These are phyloP conservation scores for Sapajus apella DNA, from an alignment of 2,113 vertebrate species.

Conservation along the genomic window DNA sequence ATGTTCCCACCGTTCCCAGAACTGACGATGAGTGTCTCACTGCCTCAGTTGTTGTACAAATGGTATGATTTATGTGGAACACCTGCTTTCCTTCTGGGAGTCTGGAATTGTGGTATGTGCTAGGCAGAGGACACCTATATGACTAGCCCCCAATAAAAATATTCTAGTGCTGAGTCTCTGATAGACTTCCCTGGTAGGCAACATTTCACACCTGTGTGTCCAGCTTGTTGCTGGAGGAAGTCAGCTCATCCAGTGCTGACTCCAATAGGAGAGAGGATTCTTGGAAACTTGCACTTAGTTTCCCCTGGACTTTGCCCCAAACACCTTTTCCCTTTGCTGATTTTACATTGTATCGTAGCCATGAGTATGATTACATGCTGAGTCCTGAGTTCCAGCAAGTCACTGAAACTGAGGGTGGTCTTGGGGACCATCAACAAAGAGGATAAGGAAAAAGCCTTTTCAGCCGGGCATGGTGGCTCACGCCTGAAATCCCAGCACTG, in stretches of 20 bases:
- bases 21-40: neutral
- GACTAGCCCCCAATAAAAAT: neutral
- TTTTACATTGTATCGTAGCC: neutral
- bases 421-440: neutral
- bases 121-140: neutral
- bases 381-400: neutral
- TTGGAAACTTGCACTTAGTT: neutral
- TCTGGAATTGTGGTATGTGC: neutral
- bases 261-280: neutral
- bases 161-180: neutral
- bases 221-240: neutral
- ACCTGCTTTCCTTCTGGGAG: neutral
- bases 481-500: too few species aligned
- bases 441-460: neutral
- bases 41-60: neutral
- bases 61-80: neutral
- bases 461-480: too few species aligned
- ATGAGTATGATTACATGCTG: neutral
- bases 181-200: neutral
- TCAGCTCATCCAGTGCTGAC: neutral
- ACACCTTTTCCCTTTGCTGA: neutral
- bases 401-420: neutral
- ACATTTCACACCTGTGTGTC: neutral
- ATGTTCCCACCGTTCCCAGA: neutral
- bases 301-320: neutral